These are phyloP conservation scores for Leptinotarsa juncta DNA, from an alignment of 2,888 invertebrate genomes.

Conservation along the genomic window DNA sequence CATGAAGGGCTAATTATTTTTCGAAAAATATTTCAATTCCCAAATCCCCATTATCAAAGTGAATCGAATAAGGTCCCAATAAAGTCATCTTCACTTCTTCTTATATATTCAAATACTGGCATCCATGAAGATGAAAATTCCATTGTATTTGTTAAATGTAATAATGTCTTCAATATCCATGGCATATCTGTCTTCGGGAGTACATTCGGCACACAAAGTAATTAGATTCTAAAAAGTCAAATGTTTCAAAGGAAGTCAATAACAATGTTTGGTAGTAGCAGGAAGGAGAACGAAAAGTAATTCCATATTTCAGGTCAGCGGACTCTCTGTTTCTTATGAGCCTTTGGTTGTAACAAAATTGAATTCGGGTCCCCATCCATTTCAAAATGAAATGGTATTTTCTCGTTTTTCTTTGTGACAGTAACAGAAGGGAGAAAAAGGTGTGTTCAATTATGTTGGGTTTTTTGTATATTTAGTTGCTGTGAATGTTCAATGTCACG, in stretches of 20 bases:
- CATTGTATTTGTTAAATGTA: neutral
- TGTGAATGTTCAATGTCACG: neutral
- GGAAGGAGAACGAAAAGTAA: constrained; percentile 2
- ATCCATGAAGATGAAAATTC: neutral
- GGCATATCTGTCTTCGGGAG: neutral
- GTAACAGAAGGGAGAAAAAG: neutral
- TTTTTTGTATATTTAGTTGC: neutral
- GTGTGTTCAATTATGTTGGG: neutral
- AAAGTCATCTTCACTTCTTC: too few relatives aligned
- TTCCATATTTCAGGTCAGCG: constrained; percentile 16
- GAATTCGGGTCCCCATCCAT: neutral
- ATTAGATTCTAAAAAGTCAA: constrained; percentile 3
- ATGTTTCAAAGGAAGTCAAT: constrained; percentile 11
- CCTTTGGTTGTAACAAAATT: constrained; percentile 14
- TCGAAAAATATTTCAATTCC: too few relatives aligned
- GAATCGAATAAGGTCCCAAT: too few relatives aligned
- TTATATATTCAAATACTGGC: too few relatives aligned
- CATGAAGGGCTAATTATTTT: too few relatives aligned
- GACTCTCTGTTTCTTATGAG: constrained; percentile 9
- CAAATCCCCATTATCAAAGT: too few relatives aligned
- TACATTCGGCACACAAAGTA: neutral
- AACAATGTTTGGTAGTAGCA: constrained; percentile 16
- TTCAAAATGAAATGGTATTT: constrained; percentile 2
- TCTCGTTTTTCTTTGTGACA: neutral
- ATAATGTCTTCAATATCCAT: neutral